phyloP scores from a whole-genome alignment of 2,113 vertebrate species.

The Ceyx cyanopectus region DNA sequence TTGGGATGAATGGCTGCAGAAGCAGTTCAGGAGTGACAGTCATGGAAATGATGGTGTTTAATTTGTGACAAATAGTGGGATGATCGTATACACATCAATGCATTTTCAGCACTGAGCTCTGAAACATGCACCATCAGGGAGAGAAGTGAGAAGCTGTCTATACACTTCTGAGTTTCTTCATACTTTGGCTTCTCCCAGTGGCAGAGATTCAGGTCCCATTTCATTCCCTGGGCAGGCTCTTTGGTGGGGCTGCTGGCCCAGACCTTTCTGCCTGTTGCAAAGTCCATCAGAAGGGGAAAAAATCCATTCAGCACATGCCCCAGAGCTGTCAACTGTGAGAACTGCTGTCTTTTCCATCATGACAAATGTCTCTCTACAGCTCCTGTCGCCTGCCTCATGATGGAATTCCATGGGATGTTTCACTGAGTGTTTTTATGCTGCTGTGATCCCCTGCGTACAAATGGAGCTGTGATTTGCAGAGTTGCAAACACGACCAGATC shows the following conservation, averaged over 20 bases:
- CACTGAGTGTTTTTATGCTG: constrained; percentile 3
- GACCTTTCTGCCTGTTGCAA: background rate
- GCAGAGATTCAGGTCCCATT: background rate
- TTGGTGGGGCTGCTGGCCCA: background rate
- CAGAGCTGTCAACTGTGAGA: background rate
- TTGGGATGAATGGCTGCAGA: background rate
- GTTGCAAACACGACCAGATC: constrained; percentile 61
- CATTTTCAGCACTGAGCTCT: background rate
- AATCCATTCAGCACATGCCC: background rate
- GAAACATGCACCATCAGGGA: background rate
- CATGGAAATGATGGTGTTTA: background rate
- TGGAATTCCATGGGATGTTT: background rate
- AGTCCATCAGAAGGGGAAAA: constrained; percentile 5
- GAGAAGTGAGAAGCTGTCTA: background rate
- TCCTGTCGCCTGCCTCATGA: background rate
- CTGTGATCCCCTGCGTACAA: constrained; percentile 33
- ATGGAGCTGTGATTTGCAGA: constrained; percentile 38
- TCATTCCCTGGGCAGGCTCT: background rate
- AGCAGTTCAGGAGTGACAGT: background rate
- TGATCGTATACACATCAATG: background rate
- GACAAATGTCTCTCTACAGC: background rate
- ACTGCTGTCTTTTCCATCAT: background rate
- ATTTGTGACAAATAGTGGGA: background rate
- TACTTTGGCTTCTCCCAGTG: background rate
- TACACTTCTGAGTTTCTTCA: background rate